Evolutionary conservation across 1,140 invertebrate genomes (phyloP).

Genomic region (Platyscapa corneri): DNA sequence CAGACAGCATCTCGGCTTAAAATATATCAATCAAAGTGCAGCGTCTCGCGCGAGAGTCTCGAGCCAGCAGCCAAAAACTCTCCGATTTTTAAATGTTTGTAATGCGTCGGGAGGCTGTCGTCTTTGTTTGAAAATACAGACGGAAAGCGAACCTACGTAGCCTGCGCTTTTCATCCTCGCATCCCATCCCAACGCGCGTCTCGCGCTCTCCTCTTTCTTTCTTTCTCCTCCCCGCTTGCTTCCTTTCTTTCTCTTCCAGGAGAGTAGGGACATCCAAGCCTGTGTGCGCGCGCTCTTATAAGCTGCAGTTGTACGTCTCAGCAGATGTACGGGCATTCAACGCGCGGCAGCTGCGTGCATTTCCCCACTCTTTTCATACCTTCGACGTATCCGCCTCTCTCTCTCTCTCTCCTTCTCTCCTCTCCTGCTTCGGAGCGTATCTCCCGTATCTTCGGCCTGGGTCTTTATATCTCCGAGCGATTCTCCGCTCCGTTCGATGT

Average conservation of each 20-base stretch:
- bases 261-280: not conserved
- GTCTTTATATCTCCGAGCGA: not conserved
- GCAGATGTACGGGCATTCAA: constrained; percentile 32
- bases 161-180: constrained; percentile 10
- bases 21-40: not conserved
- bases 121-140: not conserved
- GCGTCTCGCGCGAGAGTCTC: too few relatives aligned
- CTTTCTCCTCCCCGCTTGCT: not conserved
- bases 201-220: not conserved
- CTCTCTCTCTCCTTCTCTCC: not conserved
- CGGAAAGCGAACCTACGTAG: constrained; percentile 1
- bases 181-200: not conserved
- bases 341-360: constrained; percentile 1
- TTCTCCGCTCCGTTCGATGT: too few relatives aligned
- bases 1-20: not conserved
- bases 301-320: constrained; percentile 13
- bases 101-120: not conserved
- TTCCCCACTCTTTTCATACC: constrained; percentile 9
- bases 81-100: not conserved
- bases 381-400: not conserved
- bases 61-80: not conserved
- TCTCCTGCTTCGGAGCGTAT: not conserved
- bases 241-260: not conserved
- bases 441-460: not conserved
- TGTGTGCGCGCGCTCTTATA: not conserved